Percentiles rank a stretch among this genome's conserved stretches.
These are phyloP conservation scores for Chymomyza procnemis DNA, from an alignment of 2,888 invertebrate genomes.

Conservation along the genomic window DNA sequence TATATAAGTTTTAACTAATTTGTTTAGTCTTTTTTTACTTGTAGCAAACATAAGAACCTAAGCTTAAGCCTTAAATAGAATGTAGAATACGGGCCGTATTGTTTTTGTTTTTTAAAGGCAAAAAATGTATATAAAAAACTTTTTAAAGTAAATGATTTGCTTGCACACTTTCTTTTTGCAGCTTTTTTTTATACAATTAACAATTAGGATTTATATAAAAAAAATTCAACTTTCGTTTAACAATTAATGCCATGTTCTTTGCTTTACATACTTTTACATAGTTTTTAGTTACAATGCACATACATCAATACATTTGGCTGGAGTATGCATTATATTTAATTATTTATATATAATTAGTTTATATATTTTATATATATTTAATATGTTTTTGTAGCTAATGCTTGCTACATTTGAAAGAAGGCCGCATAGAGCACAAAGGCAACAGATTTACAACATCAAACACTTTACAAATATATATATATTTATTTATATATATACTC, in stretches of 20 bases:
- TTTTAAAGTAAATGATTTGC: background rate
- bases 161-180: background rate
- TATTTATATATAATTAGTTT: background rate
- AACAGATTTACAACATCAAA: constrained; percentile 73
- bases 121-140: background rate
- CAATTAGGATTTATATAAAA: background rate
- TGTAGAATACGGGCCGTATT: background rate
- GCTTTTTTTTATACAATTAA: background rate
- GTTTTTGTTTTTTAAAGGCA: background rate
- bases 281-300: background rate
- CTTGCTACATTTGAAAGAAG: constrained; percentile 55
- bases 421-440: constrained; percentile 72
- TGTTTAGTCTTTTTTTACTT: constrained; percentile 1
- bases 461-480: constrained; percentile 36
- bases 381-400: background rate
- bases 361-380: background rate
- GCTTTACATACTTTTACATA: background rate
- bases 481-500: constrained; percentile 14
- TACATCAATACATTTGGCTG: constrained; percentile 26
- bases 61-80: background rate
- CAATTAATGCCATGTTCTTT: background rate
- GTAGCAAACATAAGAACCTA: background rate
- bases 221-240: background rate
- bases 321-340: constrained; percentile 1
- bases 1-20: background rate